Base-by-base conservation (phyloP, 2,113 vertebrate genomes). In the Psettodes erumei region DNA sequence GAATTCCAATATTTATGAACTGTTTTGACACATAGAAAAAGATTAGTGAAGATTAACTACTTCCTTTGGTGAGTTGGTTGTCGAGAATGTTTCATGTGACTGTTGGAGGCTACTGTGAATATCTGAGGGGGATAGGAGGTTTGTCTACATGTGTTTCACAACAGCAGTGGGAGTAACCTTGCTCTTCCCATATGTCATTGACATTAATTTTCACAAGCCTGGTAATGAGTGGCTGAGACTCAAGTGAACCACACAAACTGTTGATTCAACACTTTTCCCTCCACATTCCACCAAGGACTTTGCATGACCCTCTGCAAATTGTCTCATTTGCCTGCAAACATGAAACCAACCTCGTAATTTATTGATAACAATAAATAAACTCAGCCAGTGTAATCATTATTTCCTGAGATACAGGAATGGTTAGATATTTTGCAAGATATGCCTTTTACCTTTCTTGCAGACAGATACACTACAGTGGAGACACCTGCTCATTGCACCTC, bases 151-250 rank as follows among this genome's bases (percentile, higher is more conserved):
- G 27, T 45, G 51, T 86, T 87, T 83, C 76, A 54, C 53, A 82
- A 64, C 64, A 70, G 28, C 75, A 27, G 60, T 83, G 87, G 78
- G 78, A 84, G 38, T 53, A 50, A 68, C 79, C 82, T 86, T 70
- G 77, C 43, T 81, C 66, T 54, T 45, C 13, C 48, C 90, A 87
- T 75, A 82, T 92, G 90, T 63, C 80, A 50, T 25, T 75, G 35
- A 75, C 48, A 30, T 66, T 28, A 21, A 40, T 19, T 61, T 67
- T 77, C 82, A 76, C 86, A 81, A 56, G 45, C n/a, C 48, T 30
- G 55, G 3, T 55, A 50, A 16, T 50, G 23, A 72, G 32, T 71
- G 51, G 32, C 50, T 12, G 18, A 66, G 43, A n/a, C 42, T 6
- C 1, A 15, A 48, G 18, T 33, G 53, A 59, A 30, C 43, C 50